A percentile compares a stretch with the other conserved stretches of the same genome.
These are phyloP conservation scores for Numenius arquata DNA, from an alignment of 2,113 vertebrate genomes.

Conservation along the genomic window DNA sequence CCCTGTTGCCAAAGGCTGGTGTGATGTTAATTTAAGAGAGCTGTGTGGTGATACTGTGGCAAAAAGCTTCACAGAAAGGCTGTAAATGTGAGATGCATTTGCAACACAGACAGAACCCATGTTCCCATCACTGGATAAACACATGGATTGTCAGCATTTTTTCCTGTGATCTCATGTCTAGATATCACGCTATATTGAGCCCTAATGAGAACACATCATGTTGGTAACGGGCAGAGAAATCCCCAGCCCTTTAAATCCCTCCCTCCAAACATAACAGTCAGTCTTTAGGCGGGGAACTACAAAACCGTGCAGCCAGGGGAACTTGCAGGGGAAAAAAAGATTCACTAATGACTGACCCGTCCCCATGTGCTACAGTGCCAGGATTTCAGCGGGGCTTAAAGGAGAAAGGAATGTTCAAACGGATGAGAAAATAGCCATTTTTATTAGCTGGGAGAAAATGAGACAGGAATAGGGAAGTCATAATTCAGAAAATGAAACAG, in stretches of 20 bases:
- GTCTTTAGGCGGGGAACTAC: background rate
- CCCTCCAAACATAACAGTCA: background rate
- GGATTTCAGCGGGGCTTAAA: background rate
- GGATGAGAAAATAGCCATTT: background rate
- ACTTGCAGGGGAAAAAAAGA: background rate
- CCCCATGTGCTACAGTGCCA: background rate
- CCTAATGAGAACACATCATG: background rate
- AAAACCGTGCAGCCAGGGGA: background rate
- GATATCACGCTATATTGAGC: background rate
- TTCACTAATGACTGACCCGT: background rate
- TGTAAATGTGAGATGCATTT: background rate
- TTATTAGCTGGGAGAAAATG: background rate
- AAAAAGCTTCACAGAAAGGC: background rate
- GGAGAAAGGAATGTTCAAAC: background rate
- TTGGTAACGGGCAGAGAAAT: background rate
- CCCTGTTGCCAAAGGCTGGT: background rate
- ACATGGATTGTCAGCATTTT: constrained; percentile 6
- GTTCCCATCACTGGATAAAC: constrained; percentile 13
- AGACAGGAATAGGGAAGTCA: background rate
- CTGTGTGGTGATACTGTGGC: background rate
- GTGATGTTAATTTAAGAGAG: background rate
- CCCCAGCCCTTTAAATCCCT: background rate
- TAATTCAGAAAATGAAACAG: background rate
- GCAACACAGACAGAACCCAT: background rate
- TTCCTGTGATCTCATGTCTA: constrained; percentile 8